Evolutionary conservation across 2,888 invertebrate genomes (phyloP).

Genomic region (Anagyrus pseudococci): DNA sequence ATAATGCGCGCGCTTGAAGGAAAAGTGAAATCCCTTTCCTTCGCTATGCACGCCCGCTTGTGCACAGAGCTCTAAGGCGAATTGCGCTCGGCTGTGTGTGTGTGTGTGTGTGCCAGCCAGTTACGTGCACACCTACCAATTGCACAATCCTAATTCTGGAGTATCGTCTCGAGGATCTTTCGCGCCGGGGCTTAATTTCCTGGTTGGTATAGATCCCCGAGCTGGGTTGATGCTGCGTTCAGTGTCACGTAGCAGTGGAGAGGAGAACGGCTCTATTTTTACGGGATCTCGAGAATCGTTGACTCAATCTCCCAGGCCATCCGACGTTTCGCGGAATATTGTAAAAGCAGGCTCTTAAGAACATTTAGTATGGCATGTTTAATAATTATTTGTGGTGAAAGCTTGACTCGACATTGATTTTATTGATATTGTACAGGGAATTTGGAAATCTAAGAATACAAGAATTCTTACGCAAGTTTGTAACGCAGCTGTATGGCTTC

Average conservation of each 20-base stretch:
- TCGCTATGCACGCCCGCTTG: no score
- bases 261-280: not conserved
- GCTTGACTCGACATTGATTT: no score
- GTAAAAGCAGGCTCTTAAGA: no score
- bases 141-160: slow-evolving; percentile 33
- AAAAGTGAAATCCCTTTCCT: slow-evolving; percentile 16
- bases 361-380: no score
- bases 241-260: slow-evolving; percentile 2
- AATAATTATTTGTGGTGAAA: no score
- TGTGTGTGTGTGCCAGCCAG: slow-evolving; percentile 9
- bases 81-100: slow-evolving; percentile 9
- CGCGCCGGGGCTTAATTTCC: slow-evolving; percentile 25
- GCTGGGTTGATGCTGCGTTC: not conserved
- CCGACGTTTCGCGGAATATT: no score
- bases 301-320: no score
- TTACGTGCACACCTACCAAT: slow-evolving; percentile 35
- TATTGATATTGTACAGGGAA: no score
- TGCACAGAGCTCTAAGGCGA: no score
- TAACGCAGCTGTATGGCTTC: not conserved
- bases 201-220: slow-evolving; percentile 18
- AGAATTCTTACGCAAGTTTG: not conserved
- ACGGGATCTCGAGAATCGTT: no score
- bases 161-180: slow-evolving; percentile 33
- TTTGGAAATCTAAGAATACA: no score
- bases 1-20: slow-evolving; percentile 15